Base-by-base conservation (phyloP, 2,797 vertebrate genomes). In the Sternarchorhynchus goeldii region DNA sequence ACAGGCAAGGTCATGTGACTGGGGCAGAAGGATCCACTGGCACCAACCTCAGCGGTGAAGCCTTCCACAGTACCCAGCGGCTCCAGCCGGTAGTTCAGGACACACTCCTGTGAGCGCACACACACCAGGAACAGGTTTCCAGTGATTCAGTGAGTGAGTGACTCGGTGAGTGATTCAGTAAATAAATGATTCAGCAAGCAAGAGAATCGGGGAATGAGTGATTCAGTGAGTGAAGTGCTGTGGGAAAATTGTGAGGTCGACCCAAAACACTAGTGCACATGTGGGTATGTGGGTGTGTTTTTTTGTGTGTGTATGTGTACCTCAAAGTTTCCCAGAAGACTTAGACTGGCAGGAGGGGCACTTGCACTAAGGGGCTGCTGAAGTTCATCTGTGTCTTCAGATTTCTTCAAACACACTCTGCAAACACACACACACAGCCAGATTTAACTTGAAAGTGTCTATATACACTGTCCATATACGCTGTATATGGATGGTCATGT, bases 251-350 rank as follows among this genome's bases (percentile, higher is more conserved):
- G 50, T 34, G 6, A 17, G 31, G 45, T 32, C 6, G 6, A 18
- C 34, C 6, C n/a, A 3, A 50, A 34, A 45, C 8, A 31, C 14
- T 0, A 18, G 59, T 63, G 16, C 31, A 14, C 32, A 5, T 69
- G 29, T 71, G 53, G 1, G 8, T 62, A 5, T 55, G 41, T 59
- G 25, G 62, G 59, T 32, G 20, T 39, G 67, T 31, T 14, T 25
- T 62, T 20, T 41, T 68, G 55, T 29, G 14, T 68, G 58, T 65
- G 70, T 21, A 18, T 32, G 67, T 84, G 74, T 96, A 99, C 98
- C 97, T 99, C 97, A 93, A 99, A 99, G 92, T 99, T 99, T 90
- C 98, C 98, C 88, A 99, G 93, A 82, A 99, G 95, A 89, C 97
- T 96, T 87, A 98, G 96, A 92, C 94, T 97, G 87, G 95, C 92